These are phyloP conservation scores for Anticlea derivata DNA, from an alignment of 2,888 invertebrate genomes.

Conservation along the genomic window DNA sequence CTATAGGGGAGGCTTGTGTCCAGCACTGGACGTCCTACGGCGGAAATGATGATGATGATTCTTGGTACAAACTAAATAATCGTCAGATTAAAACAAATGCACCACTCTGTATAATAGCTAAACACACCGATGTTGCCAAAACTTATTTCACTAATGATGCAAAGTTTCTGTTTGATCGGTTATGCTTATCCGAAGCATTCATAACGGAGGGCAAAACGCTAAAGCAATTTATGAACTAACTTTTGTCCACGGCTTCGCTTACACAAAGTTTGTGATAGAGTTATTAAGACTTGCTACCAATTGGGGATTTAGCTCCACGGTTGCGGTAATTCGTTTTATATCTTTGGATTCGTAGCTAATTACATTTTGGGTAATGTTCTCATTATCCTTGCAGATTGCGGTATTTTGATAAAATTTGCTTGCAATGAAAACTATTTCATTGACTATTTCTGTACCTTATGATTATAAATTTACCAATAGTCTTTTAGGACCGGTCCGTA, in stretches of 20 bases:
- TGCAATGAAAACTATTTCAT: not conserved
- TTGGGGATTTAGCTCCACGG: constrained; percentile 32
- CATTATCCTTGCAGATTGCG: not conserved
- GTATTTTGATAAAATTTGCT: not conserved
- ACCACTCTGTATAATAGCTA: constrained; percentile 25
- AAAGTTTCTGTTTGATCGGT: constrained; percentile 56
- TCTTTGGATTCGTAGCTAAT: constrained; percentile 19
- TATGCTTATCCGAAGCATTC: constrained; percentile 50
- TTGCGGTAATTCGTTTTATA: constrained; percentile 26
- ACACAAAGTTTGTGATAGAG: constrained; percentile 37
- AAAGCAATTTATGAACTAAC: constrained; percentile 45
- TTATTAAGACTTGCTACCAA: constrained; percentile 36
- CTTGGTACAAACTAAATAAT: too few species aligned
- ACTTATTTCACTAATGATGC: constrained; percentile 55
- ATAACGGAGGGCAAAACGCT: constrained; percentile 40
- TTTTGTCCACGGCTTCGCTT: constrained; percentile 38
- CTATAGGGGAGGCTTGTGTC: too few species aligned
- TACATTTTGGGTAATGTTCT: constrained; percentile 13
- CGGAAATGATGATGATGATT: too few species aligned
- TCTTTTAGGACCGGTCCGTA: too few species aligned
- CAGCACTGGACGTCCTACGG: too few species aligned
- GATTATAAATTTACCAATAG: too few species aligned
- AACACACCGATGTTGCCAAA: constrained; percentile 40
- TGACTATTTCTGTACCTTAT: too few species aligned
- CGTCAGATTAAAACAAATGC: not conserved